Evolutionary conservation across 92 coral and sea anemone genomes (phyloP).

Genomic region (Porites evermanni): DNA sequence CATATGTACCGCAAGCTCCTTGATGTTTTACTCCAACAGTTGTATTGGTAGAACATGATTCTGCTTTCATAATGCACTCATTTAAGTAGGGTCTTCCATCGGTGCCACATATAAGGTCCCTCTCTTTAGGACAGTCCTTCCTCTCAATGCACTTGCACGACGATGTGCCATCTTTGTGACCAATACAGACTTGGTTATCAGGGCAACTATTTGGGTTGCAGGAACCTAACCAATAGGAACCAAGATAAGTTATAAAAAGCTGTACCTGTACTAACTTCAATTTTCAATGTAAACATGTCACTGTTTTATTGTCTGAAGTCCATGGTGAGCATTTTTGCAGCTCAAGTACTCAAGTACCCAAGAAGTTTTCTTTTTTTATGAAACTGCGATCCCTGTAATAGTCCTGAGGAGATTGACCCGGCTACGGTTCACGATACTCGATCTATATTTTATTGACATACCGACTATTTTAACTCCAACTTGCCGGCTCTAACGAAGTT

Average conservation of each 20-base stretch:
- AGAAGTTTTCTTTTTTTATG: no score
- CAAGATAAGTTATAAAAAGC: neutral
- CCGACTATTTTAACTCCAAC: no score
- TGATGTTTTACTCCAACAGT: slow-evolving; percentile 73
- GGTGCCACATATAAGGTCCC: slow-evolving; percentile 88
- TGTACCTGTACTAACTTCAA: no score
- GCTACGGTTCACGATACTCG: no score
- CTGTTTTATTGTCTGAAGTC: no score
- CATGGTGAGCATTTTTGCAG: no score
- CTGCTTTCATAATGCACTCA: slow-evolving; percentile 79
- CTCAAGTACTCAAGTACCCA: no score
- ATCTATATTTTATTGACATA: no score
- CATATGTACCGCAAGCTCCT: slow-evolving; percentile 88
- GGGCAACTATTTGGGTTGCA: slow-evolving; percentile 72
- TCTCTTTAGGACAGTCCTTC: slow-evolving; percentile 78
- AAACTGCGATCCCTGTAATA: no score
- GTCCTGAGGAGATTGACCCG: no score
- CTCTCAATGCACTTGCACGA: slow-evolving; percentile 80
- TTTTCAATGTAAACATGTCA: no score
- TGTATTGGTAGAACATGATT: slow-evolving; percentile 75
- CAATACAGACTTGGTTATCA: slow-evolving; percentile 75
- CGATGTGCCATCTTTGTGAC: slow-evolving; percentile 65
- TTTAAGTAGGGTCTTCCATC: slow-evolving; percentile 82
- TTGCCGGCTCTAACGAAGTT: no score
- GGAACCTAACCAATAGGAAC: slow-evolving; percentile 57